Conservation (phyloP, 1,140 invertebrate species). For the Drepana arcuata region DNA sequence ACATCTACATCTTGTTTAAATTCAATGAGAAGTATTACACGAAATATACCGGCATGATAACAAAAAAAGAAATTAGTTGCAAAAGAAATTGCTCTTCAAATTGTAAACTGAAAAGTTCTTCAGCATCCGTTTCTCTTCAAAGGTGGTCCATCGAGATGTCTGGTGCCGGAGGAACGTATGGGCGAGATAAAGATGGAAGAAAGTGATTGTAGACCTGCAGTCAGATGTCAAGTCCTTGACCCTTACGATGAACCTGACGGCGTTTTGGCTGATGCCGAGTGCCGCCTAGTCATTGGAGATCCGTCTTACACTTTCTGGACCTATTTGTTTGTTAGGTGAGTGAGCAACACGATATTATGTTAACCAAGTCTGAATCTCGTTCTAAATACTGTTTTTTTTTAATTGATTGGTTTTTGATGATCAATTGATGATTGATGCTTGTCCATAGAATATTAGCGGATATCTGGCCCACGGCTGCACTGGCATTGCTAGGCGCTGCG, state of each 20-base stretch:
- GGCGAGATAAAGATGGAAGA: conserved; percentile 23
- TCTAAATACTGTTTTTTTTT: conserved; percentile 16
- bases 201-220: conserved; percentile 64
- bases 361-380: too few relatives aligned
- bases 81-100: too few relatives aligned
- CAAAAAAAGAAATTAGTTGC: too few relatives aligned
- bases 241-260: conserved; percentile 77
- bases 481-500: conserved; percentile 81
- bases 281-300: conserved; percentile 74
- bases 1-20: too few relatives aligned
- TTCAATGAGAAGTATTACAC: too few relatives aligned
- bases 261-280: conserved; percentile 77
- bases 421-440: too few relatives aligned
- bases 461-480: conserved; percentile 80
- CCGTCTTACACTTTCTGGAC: conserved; percentile 78
- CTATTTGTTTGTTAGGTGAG: conserved; percentile 76
- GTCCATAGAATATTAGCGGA: conserved; percentile 81
- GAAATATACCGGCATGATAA: too few relatives aligned
- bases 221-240: conserved; percentile 79
- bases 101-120: too few relatives aligned
- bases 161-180: conserved; percentile 32
- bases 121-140: too few relatives aligned
- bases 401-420: too few relatives aligned
- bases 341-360: too few relatives aligned
- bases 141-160: conserved; percentile 42